phyloP scores from a whole-genome alignment of 2,888 invertebrate genomes.

The Melanophora roralis region DNA sequence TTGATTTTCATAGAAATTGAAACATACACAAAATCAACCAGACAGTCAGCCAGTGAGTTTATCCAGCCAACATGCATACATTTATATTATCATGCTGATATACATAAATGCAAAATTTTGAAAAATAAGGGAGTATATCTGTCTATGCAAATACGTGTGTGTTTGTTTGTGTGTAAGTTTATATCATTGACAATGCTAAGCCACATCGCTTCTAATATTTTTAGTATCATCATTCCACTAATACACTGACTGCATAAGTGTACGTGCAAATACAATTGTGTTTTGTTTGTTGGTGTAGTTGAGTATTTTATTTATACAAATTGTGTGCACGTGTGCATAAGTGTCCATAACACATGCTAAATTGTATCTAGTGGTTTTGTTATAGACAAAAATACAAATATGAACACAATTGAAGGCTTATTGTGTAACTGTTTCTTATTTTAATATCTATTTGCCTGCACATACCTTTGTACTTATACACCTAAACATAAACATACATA shows the following conservation, averaged over 20 bases:
- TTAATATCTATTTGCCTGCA: constrained; percentile 11
- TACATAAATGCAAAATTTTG: neutral
- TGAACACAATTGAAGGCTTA: too few species aligned
- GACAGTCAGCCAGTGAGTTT: constrained; percentile 9
- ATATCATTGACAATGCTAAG: constrained; percentile 54
- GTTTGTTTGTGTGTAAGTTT: constrained; percentile 62
- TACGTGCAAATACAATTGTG: constrained; percentile 2
- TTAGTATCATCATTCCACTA: constrained; percentile 32
- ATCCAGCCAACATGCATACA: constrained; percentile 18
- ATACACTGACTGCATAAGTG: constrained; percentile 17
- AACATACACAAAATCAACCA: constrained; percentile 53
- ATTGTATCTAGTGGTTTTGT: constrained; percentile 65
- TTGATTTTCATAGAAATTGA: constrained; percentile 64
- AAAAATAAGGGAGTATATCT: neutral
- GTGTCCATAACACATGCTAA: constrained; percentile 60
- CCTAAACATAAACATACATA: neutral
- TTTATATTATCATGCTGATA: neutral
- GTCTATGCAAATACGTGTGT: neutral
- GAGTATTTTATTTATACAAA: neutral
- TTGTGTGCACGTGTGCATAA: neutral
- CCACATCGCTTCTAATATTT: constrained; percentile 50
- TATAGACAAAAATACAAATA: neutral
- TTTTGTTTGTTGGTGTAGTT: neutral
- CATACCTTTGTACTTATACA: constrained; percentile 14
- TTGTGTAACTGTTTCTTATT: constrained; percentile 18